These are phyloP conservation scores for Neuroterus valhalla DNA, from an alignment of 1,140 invertebrate genomes.

Conservation along the genomic window DNA sequence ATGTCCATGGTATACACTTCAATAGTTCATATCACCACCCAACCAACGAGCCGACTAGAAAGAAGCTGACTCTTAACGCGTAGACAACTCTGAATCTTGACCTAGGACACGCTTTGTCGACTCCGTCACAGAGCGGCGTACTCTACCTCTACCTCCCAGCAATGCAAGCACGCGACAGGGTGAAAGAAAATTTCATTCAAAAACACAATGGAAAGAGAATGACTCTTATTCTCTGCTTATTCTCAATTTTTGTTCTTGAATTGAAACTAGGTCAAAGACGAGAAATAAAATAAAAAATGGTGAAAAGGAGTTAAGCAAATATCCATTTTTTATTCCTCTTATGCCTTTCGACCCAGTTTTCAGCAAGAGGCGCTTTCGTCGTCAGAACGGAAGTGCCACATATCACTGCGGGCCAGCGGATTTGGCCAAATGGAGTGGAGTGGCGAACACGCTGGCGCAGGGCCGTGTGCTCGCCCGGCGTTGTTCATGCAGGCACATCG, in stretches of 20 bases:
- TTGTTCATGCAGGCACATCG: conserved; percentile 47
- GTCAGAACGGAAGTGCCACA: conserved; percentile 59
- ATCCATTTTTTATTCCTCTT: conserved; percentile 38
- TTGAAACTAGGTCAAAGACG: neutral
- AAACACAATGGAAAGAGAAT: neutral
- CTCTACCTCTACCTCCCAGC: conserved; percentile 35
- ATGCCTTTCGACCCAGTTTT: conserved; percentile 54
- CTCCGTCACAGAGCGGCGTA: conserved; percentile 68
- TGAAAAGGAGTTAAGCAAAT: neutral
- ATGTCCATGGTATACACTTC: neutral
- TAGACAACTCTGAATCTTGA: conserved; percentile 69
- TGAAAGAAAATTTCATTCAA: neutral
- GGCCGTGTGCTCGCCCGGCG: conserved; percentile 33
- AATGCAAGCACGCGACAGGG: neutral
- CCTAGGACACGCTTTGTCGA: conserved; percentile 71
- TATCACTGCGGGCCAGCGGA: conserved; percentile 59
- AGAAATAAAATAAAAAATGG: neutral
- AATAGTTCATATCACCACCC: neutral
- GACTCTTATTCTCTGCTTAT: too few relatives aligned
- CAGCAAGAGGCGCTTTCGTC: conserved; percentile 31
- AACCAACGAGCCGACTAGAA: conserved; percentile 47
- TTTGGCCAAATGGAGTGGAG: conserved; percentile 64
- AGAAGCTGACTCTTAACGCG: conserved; percentile 45
- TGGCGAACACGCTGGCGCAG: conserved; percentile 47
- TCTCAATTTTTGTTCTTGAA: neutral